Evolutionary conservation across 2,797 vertebrate species (phyloP).

Genomic region (Avahi laniger): DNA sequence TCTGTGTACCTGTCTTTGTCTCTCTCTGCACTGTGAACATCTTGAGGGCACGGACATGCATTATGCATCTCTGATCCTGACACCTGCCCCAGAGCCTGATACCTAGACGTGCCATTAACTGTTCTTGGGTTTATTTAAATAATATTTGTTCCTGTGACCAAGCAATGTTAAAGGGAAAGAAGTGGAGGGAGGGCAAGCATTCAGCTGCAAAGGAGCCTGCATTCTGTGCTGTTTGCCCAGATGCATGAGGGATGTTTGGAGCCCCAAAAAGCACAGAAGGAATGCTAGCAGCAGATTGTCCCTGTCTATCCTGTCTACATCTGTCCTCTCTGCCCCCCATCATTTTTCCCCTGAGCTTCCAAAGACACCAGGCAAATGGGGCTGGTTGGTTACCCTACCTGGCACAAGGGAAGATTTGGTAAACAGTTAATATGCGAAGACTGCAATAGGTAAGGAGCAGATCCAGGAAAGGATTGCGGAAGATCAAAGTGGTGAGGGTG

Average conservation of each 20-base stretch:
- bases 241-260: not conserved
- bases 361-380: not conserved
- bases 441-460: not conserved
- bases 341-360: not conserved
- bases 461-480: not conserved
- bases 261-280: not conserved
- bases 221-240: fast-evolving
- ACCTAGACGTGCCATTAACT: not conserved
- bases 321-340: not conserved
- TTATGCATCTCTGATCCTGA: not conserved
- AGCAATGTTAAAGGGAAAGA: not conserved
- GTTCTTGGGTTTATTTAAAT: not conserved
- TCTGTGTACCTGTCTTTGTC: fast-evolving
- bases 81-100: not conserved
- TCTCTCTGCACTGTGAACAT: not conserved
- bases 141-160: not conserved
- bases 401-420: not conserved
- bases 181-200: not conserved
- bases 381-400: not conserved
- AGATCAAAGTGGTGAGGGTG: not conserved
- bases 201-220: not conserved
- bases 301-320: not conserved
- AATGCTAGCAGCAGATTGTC: too few relatives aligned
- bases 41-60: fast-evolving
- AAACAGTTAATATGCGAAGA: not conserved